A percentile compares a stretch with the other conserved stretches of the same genome.
These are phyloP conservation scores for Sisor rabdophorus DNA, from an alignment of 2,113 vertebrate species.

Conservation along the genomic window DNA sequence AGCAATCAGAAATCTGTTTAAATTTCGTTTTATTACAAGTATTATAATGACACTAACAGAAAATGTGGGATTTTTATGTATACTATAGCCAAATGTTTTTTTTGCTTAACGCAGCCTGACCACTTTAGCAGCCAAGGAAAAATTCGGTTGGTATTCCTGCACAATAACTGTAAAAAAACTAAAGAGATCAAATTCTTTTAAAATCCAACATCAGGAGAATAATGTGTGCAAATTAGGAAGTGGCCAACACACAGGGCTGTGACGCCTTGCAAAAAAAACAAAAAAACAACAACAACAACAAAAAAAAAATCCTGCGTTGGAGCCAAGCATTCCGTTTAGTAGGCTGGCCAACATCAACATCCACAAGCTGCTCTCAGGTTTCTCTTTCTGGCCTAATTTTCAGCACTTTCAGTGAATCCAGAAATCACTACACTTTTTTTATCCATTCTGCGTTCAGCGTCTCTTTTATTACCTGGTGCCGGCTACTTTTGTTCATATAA, in stretches of 20 bases:
- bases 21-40: too few species aligned
- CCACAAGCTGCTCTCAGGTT: not conserved
- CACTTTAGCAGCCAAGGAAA: not conserved
- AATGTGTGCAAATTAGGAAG: constrained; percentile 7
- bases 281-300: too few species aligned
- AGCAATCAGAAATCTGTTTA: too few species aligned
- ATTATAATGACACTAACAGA: too few species aligned
- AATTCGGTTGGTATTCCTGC: not conserved
- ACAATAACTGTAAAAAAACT: constrained; percentile 14
- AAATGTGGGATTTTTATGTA: too few species aligned
- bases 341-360: constrained; percentile 20
- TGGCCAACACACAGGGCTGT: not conserved
- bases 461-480: too few species aligned
- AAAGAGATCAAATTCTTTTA: not conserved
- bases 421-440: not conserved
- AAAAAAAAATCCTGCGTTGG: constrained; percentile 24
- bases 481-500: not conserved
- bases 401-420: not conserved
- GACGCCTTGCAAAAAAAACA: too few species aligned
- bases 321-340: constrained; percentile 32
- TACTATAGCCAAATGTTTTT: too few species aligned
- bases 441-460: not conserved
- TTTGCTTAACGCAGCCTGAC: not conserved
- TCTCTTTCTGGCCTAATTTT: not conserved
- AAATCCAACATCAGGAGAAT: not conserved